Conservation (phyloP, 2,113 vertebrate genomes). For the Rattus rattus region DNA sequence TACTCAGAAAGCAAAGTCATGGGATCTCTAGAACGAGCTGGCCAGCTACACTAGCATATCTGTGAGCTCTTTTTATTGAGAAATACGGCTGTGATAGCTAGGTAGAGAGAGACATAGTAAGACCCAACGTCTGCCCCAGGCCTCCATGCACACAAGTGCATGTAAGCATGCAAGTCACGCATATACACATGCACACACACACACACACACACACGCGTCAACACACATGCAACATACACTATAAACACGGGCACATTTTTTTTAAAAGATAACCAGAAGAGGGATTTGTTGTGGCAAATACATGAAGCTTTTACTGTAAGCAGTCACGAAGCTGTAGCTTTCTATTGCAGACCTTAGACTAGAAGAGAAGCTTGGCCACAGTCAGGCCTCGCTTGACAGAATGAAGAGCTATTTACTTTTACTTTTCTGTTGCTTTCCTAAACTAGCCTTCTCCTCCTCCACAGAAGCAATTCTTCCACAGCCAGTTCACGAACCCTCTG, state of each 20-base stretch:
- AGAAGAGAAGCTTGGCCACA: not conserved
- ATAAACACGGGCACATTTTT: not conserved
- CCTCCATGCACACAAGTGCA: no score
- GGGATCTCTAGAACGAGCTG: not conserved
- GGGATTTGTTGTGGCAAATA: not conserved
- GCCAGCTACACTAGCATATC: not conserved
- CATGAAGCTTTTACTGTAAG: not conserved
- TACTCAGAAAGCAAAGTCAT: not conserved
- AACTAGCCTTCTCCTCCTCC: not conserved
- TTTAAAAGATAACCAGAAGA: not conserved
- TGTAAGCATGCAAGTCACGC: no score
- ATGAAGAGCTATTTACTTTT: not conserved
- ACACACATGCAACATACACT: not conserved
- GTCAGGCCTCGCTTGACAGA: not conserved
- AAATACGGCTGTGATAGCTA: not conserved
- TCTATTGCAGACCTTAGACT: not conserved
- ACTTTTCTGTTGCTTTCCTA: conserved; percentile 37
- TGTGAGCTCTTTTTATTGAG: not conserved
- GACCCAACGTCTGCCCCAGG: not conserved
- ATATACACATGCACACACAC: not conserved
- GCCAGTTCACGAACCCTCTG: not conserved
- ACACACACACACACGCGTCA: not conserved
- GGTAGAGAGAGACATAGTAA: not conserved
- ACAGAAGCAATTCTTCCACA: not conserved
- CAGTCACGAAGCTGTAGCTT: not conserved